Evolutionary conservation across 2,888 invertebrate species (phyloP), one percentile per base, ranked within the genome.

Genomic region (Andricus quercusramuli): DNA sequence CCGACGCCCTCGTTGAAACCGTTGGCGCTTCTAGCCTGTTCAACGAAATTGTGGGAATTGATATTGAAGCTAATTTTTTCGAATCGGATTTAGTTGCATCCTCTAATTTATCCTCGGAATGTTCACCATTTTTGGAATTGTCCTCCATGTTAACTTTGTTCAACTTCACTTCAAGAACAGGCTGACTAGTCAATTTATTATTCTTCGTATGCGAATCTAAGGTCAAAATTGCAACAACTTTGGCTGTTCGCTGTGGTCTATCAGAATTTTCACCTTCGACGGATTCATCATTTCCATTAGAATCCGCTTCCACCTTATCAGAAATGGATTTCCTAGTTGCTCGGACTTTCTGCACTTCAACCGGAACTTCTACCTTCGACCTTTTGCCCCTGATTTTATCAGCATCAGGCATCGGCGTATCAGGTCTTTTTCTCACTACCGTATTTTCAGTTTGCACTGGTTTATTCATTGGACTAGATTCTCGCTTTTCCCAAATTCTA

Each of bases 231-330:
- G 92, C 92, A 0, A 92, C 90, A 20, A 91, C 92, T 74, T 92
- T 92, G 0, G 92, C 92, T 0, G 92, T 92, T 62, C 92, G 87
- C 66, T 92, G 92, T 0, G 92, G 91, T 70, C 88, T 90, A n/a
- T 91, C 91, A 22, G 81, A 82, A 64, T 0, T 29, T 64, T 29
- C 64, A 2, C 80, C 74, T 3, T 85, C 86, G 5, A 82, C 85
- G 3, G 83, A 78, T 0, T 79, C 82, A 2, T 86, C 78, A 67
- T 88, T 88, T 1, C 88, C 88, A 68, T 89, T 89, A 1, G 89
- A 83, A 68, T 89, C 88, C 0, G 83, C 85, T 59, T 86, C 86
- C 4, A 41, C 59, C 3, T 62, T 59, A 3, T 82, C 84, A 6
- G 79, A 56, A 20, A 68, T 29, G 15, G 56, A 32, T 32, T 25